Base-by-base conservation (phyloP, 2,888 invertebrate genomes). In the Drosophila acutilabella region DNA sequence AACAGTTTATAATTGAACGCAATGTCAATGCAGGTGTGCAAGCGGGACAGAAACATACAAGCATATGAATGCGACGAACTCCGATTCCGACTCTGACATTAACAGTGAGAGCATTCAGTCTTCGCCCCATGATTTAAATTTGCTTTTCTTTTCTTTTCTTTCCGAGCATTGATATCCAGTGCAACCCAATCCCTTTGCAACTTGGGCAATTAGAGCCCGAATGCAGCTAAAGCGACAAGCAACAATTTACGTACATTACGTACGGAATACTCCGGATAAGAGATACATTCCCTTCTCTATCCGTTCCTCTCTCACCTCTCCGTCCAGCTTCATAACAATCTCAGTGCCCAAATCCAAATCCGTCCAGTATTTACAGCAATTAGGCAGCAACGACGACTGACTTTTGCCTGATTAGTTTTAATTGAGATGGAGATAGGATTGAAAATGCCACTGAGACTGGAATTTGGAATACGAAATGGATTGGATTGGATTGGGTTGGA, bases 361-460 rank as follows among this genome's bases (percentile, higher is more conserved):
- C 47, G 66, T 36, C 33, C 53, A 64, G 51, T 77, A 77, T 61
- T 81, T 77, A 74, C 64, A 68, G 60, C 74, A 87, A 74, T 84
- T 67, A 71, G 66, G 54, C 47, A 44, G 65, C 57, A 48, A 30
- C 36, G 56, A 71, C 60, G 33, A 67, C 74, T 51, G 42, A 30
- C 58, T 77, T 51, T 75, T 30, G 59, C 60, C 70, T 84, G 80
- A 83, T 83, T 87, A 85, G 78, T 77, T 81, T 79, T 73, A 87
- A 87, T 83, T 83, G 80, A 81, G 64, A 66, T 78, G 60, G 61
- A 65, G 51, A 58, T 78, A 58, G 53, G 44, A 44, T 40, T 48
- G 42, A 23, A 40, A 45, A 13, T 30, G 61, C 14, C 33, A 44
- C 45, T 57, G 64, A 57, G 38, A 50, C n/a, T 64, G 40, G 2